phyloP scores from a whole-genome alignment of 2,797 vertebrate genomes.

The Tolypeutes matacus region DNA sequence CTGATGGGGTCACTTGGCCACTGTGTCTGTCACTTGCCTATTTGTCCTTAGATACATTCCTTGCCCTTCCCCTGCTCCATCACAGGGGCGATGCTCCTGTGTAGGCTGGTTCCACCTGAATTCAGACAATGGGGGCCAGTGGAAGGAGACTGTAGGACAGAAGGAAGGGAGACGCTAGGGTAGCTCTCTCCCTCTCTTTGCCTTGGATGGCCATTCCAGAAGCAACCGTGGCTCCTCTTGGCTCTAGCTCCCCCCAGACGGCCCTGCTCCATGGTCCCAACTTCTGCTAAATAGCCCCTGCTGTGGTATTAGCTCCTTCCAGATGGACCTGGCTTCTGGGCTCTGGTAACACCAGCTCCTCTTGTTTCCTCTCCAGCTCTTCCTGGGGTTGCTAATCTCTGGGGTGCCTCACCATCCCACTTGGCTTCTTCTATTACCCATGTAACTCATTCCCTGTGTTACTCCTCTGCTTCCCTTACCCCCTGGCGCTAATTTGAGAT shows the following conservation, averaged over 20 bases:
- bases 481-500: not conserved
- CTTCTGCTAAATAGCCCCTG: not conserved
- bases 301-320: too few relatives aligned
- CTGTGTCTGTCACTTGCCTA: not conserved
- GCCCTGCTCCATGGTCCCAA: not conserved
- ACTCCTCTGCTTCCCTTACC: accelerated
- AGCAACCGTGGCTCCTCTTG: not conserved
- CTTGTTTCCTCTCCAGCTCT: not conserved
- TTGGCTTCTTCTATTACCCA: not conserved
- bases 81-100: not conserved
- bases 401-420: not conserved
- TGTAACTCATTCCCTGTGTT: not conserved
- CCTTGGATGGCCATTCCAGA: not conserved
- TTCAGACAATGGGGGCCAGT: not conserved
- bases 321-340: not conserved
- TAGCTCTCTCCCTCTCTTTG: not conserved
- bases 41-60: not conserved
- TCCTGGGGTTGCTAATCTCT: not conserved
- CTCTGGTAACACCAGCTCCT: not conserved
- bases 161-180: not conserved
- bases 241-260: not conserved
- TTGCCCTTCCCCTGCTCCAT: not conserved
- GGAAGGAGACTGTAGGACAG: not conserved
- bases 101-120: not conserved
- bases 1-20: not conserved